Evolutionary conservation across 2,888 invertebrate genomes (phyloP).

Genomic region (Watsonalla cultraria): DNA sequence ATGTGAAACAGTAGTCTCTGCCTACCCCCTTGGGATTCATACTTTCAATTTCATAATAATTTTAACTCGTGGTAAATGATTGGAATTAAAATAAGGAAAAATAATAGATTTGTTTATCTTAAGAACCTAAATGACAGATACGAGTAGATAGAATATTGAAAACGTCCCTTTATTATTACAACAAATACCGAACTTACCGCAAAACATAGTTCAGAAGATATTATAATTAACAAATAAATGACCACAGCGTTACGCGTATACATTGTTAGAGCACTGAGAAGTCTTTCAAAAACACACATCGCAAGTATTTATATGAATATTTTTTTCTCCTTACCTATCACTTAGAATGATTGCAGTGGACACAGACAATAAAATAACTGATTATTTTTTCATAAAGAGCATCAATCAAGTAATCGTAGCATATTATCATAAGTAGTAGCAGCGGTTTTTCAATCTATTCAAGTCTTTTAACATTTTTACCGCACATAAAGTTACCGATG

Average conservation of each 20-base stretch:
- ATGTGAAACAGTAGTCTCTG: no score
- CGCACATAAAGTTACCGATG: no score
- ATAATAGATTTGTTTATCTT: no score
- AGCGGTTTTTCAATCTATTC: no score
- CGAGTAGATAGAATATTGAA: no score
- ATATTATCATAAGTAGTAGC: not conserved
- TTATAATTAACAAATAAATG: constrained; percentile 13
- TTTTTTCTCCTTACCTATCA: constrained; percentile 13
- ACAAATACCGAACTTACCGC: constrained; percentile 32
- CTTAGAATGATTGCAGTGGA: constrained; percentile 34
- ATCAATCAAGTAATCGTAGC: not conserved
- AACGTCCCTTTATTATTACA: not conserved
- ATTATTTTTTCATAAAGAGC: constrained; percentile 29
- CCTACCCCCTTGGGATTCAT: no score
- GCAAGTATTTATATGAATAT: constrained; percentile 33
- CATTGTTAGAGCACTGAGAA: constrained; percentile 24
- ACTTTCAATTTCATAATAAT: no score
- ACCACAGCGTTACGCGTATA: constrained; percentile 18
- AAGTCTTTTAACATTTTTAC: not conserved
- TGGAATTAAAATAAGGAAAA: no score
- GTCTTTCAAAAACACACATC: constrained; percentile 16
- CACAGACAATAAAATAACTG: constrained; percentile 24
- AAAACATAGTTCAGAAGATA: constrained; percentile 19
- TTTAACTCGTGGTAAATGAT: no score
- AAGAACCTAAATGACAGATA: no score